These are phyloP conservation scores for Cataglyphis hispanica DNA, from an alignment of 1,140 invertebrate genomes.

Conservation along the genomic window DNA sequence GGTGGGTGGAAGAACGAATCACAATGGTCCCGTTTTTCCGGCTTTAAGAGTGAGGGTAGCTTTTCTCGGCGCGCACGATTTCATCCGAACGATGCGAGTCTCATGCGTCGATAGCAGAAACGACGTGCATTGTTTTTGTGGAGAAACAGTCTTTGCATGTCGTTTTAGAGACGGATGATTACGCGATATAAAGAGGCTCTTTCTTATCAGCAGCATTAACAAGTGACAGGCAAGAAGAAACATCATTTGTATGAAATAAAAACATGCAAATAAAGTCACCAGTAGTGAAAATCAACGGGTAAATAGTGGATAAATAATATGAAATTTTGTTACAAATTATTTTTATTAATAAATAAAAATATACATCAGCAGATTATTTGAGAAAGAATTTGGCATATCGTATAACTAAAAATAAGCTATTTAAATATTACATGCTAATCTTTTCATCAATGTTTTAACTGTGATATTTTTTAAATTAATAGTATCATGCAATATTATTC, in stretches of 20 bases:
- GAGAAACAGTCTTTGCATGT: not conserved
- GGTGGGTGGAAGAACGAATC: conserved; percentile 44
- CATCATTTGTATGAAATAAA: not conserved
- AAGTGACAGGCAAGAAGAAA: conserved; percentile 2
- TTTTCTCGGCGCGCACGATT: conserved; percentile 66
- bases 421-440: not conserved
- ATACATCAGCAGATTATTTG: not conserved
- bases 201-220: conserved; percentile 21
- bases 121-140: conserved; percentile 39
- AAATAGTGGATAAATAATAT: no score
- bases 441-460: not conserved
- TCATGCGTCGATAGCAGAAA: conserved; percentile 33
- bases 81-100: conserved; percentile 38
- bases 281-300: not conserved
- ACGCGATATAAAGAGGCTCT: not conserved
- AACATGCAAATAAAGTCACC: not conserved
- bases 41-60: conserved; percentile 56
- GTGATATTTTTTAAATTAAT: not conserved
- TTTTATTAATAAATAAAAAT: not conserved
- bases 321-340: not conserved
- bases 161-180: conserved; percentile 19
- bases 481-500: not conserved
- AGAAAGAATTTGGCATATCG: not conserved
- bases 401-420: not conserved
- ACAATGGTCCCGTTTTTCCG: conserved; percentile 70